Conservation (phyloP, 2,797 vertebrate species). For the Ibycter americanus region DNA sequence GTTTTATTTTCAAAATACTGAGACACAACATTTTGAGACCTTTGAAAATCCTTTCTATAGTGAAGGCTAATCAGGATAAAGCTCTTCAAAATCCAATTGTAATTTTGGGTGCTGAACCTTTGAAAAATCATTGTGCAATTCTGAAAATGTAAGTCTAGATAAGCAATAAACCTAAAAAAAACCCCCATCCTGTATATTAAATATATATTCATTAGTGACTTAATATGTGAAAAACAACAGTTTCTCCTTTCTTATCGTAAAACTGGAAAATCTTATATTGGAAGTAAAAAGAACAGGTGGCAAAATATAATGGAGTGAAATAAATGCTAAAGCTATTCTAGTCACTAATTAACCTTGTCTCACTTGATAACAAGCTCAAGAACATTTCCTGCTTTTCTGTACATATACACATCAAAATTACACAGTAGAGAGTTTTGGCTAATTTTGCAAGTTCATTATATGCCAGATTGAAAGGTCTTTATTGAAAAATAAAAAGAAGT, state of each 20-base stretch:
- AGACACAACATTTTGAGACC: background rate
- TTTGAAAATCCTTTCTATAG: background rate
- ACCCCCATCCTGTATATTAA: background rate
- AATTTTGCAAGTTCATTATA: conserved; percentile 57
- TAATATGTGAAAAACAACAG: background rate
- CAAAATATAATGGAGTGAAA: conserved; percentile 3
- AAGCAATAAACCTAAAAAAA: background rate
- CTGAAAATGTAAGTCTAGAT: background rate
- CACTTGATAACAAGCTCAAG: conserved; percentile 42
- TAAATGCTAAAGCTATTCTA: conserved; percentile 31
- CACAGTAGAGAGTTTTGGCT: background rate
- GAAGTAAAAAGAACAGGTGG: background rate
- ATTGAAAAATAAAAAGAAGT: conserved; percentile 30
- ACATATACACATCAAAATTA: conserved; percentile 20
- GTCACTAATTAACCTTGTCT: conserved; percentile 58
- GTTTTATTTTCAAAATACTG: background rate
- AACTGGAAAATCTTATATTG: background rate
- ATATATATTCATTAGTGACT: background rate
- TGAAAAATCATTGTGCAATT: background rate
- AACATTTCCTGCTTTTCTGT: conserved; percentile 38
- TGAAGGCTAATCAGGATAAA: background rate
- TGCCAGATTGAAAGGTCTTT: conserved; percentile 38
- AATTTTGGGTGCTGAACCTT: background rate
- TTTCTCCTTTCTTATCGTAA: background rate
- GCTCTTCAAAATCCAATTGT: background rate